Evolutionary conservation across 2,888 invertebrate species (phyloP), one percentile per base, ranked within the genome.

Genomic region (Bembecia ichneumoniformis): DNA sequence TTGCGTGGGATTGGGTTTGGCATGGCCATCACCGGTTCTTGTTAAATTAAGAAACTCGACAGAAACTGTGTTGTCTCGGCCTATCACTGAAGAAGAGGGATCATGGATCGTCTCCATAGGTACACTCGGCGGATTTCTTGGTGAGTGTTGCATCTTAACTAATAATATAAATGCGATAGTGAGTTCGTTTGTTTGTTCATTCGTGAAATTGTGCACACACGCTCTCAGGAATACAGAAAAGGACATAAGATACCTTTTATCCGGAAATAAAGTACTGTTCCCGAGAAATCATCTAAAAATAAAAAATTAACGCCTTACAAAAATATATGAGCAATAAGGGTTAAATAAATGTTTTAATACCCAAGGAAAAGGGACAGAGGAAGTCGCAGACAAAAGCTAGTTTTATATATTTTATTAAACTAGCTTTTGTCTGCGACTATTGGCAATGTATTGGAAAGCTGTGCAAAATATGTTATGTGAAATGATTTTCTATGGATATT

Each of bases 41-140:
- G 75, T 79, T 52, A 78, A 77, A 57, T 56, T 80, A 0, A 54
- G 60, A 1, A 63, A 74, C 51, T 55, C 45, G 1, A 59, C 60
- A 1, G 61, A 71, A 44, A 64, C 72, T 0, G 60, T 69, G 0
- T 55, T 79, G 1, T 35, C 64, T 0, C 49, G 55, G 1, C 70
- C 73, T 1, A 61, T 79, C 35, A 72, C 74, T 0, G 67, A 66
- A 0, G 67, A 69, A 3, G 72, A 80, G 47, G 78, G 77, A 0
- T 75, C 78, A 0, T 81, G 81, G 81, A 64, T 81, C 0, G 77
- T 79, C 0, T 70, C 80, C 11, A 60, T 74, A 3, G 74, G 74
- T 1, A 68, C 58, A 17, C 54, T 79, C 0, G 55, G 57, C n/a
- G 65, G 62, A 10, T 48, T 62, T 0, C 45, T 62, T 14, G 57